Evolutionary conservation across 2,888 invertebrate genomes (phyloP), one percentile per base, ranked within the genome.

Genomic region (Pecten maximus): DNA sequence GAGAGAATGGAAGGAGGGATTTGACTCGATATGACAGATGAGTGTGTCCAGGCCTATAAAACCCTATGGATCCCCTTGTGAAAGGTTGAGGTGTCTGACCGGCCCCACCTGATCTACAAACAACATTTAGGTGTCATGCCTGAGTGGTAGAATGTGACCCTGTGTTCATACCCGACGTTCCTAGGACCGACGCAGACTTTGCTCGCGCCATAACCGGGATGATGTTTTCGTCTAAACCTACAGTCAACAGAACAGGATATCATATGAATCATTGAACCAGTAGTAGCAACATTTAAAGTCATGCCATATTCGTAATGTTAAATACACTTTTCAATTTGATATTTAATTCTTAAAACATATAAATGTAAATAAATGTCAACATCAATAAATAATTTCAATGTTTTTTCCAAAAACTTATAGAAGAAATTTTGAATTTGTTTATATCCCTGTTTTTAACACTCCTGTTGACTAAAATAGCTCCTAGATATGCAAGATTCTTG

Each of bases 131-230:
- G 54, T 54, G 54, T n/a, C 54, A 19, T 54, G 54, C 54, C 54
- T 54, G n/a, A 19, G 54, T 54, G 54, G 23, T 23, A 23, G 19
- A 6, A 54, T 48, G 23, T 23, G 23, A 23, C 54, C 54, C 54
- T n/a, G 54, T 54, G 8, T 54, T 54, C 54, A 54, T 54, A 54
- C 54, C 54, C 54, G 54, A 2, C 0, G 90, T 39, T 40, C 87
- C 87, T 40, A 88, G 40, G 35, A 88, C 60, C 23, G 91, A 91
- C 3, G 91, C 89, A 35, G 91, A 91, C 74, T 90, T 88, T 60
- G 91, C 90, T 35, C 91, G 87, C 50, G 87, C 87, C 90, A 91
- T 90, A 23, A 54, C 54, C 19, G 54, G 54, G 54, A 54, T 54
- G 23, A 54, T 23, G n/a, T 54, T 54, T 54, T 54, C 54, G 54